A percentile compares a stretch with the other conserved stretches of the same genome.
Evolutionary conservation across 2,797 vertebrate genomes (phyloP).

Genomic region (Gastrophryne carolinensis): DNA sequence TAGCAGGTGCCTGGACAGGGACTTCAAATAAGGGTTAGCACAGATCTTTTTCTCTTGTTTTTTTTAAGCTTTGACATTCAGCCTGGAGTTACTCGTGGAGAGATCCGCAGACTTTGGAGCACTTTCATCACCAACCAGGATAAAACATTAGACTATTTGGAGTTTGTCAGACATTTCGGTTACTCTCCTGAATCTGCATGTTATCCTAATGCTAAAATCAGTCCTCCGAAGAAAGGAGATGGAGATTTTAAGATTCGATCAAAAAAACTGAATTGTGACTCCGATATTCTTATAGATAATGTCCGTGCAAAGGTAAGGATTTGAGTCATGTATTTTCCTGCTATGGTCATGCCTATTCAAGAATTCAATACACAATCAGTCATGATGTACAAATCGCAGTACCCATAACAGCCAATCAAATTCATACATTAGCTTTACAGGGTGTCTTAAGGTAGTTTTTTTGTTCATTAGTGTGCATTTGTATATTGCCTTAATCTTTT

Average conservation of each 20-base stretch:
- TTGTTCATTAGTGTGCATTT: too few relatives aligned
- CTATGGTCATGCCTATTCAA: too few relatives aligned
- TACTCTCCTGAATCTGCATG: conserved; percentile 58
- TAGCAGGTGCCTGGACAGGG: too few relatives aligned
- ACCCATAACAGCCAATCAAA: too few relatives aligned
- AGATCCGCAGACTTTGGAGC: conserved; percentile 64
- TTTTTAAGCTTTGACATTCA: conserved; percentile 63
- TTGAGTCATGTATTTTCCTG: too few relatives aligned
- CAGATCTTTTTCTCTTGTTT: conserved; percentile 58
- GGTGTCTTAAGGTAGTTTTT: too few relatives aligned
- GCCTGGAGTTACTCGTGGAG: conserved; percentile 63
- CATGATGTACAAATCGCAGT: too few relatives aligned
- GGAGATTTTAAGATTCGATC: conserved; percentile 55
- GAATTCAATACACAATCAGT: too few relatives aligned
- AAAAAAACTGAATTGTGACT: conserved; percentile 63
- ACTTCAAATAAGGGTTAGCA: too few relatives aligned
- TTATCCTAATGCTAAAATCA: conserved; percentile 59
- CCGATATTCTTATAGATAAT: conserved; percentile 55
- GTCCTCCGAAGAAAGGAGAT: conserved; percentile 49
- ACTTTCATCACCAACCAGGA: conserved; percentile 67
- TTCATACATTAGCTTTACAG: too few relatives aligned
- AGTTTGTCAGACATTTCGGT: conserved; percentile 66
- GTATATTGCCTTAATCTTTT: too few relatives aligned
- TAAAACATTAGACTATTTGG: conserved; percentile 65
- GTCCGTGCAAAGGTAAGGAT: conserved; percentile 52